Conservation (phyloP, 2,797 vertebrate genomes). For the Poeciliopsis paucimaculata region DNA sequence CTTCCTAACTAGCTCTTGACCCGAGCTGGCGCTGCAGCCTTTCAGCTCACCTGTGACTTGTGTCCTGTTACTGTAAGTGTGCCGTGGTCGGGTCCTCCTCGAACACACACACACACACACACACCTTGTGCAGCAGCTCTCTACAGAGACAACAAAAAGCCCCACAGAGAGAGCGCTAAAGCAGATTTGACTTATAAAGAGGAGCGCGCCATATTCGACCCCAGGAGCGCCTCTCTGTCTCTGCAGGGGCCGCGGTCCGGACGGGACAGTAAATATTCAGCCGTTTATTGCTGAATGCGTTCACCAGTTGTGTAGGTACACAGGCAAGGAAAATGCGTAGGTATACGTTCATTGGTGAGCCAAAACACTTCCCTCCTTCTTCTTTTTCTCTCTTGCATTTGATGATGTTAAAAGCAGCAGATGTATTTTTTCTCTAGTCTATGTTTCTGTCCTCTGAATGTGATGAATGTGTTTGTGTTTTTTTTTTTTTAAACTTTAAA, state of each 20-base stretch:
- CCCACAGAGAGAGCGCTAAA: background rate
- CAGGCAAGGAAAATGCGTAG: conserved; percentile 93
- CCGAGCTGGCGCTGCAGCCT: conserved; percentile 72
- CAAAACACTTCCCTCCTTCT: conserved; percentile 97
- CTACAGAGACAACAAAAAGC: conserved; percentile 38
- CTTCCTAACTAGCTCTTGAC: conserved; percentile 75
- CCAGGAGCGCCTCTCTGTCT: conserved; percentile 89
- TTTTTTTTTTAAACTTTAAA: conserved; percentile 14
- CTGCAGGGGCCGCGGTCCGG: conserved; percentile 94
- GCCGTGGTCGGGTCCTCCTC: conserved; percentile 62
- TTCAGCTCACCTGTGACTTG: conserved; percentile 68
- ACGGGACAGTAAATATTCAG: conserved; percentile 99
- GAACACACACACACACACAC: conserved; percentile 54
- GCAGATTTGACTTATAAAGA: conserved; percentile 90
- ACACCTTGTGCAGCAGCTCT: conserved; percentile 5
- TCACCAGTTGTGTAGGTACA: conserved; percentile 99
- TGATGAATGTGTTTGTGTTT: conserved; percentile 60
- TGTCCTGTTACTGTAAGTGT: conserved; percentile 77
- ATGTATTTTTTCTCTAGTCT: conserved; percentile 71
- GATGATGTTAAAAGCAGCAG: conserved; percentile 79
- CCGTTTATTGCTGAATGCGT: conserved; percentile 95
- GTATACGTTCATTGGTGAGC: conserved; percentile 99
- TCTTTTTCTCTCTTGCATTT: conserved; percentile 86
- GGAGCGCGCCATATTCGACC: conserved; percentile 80
- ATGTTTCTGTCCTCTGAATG: conserved; percentile 74